These are phyloP conservation scores for Cirrhinus molitorella DNA, from an alignment of 2,797 vertebrate species.

Conservation along the genomic window DNA sequence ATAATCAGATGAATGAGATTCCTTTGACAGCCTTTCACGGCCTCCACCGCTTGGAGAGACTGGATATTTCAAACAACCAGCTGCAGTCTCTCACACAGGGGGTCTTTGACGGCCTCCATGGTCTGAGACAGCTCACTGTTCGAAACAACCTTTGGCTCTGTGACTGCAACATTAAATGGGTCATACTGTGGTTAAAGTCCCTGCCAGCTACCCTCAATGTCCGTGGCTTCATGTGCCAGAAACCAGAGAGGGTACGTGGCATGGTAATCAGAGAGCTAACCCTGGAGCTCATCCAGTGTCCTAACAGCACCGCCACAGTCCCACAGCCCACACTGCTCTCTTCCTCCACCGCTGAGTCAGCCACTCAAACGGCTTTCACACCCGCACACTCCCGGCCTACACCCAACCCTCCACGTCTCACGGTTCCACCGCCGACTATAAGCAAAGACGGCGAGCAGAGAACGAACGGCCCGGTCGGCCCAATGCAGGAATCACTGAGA, in stretches of 20 bases:
- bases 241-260: conserved; percentile 91
- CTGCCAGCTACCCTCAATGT: conserved; percentile 90
- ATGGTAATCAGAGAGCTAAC: conserved; percentile 95
- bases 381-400: conserved; percentile 56
- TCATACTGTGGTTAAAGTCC: conserved; percentile 90
- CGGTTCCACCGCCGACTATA: conserved; percentile 75
- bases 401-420: conserved; percentile 68
- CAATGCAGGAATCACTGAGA: conserved; percentile 76
- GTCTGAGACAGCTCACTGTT: conserved; percentile 91
- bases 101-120: conserved; percentile 88
- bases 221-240: conserved; percentile 95
- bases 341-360: conserved; percentile 64
- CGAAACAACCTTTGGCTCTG: conserved; percentile 95
- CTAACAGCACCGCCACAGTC: conserved; percentile 75
- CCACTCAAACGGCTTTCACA: conserved; percentile 67
- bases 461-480: conserved; percentile 76
- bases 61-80: conserved; percentile 95
- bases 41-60: conserved; percentile 87
- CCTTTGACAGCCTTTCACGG: conserved; percentile 86
- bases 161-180: conserved; percentile 93
- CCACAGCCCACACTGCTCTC: conserved; percentile 72
- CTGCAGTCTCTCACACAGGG: conserved; percentile 87
- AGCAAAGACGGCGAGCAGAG: conserved; percentile 72
- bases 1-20: conserved; percentile 93
- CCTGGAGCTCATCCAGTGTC: conserved; percentile 89